Percentiles rank a stretch among this genome's conserved stretches.
phyloP scores from a whole-genome alignment of 2,888 invertebrate genomes.

The Meteorus colon region DNA sequence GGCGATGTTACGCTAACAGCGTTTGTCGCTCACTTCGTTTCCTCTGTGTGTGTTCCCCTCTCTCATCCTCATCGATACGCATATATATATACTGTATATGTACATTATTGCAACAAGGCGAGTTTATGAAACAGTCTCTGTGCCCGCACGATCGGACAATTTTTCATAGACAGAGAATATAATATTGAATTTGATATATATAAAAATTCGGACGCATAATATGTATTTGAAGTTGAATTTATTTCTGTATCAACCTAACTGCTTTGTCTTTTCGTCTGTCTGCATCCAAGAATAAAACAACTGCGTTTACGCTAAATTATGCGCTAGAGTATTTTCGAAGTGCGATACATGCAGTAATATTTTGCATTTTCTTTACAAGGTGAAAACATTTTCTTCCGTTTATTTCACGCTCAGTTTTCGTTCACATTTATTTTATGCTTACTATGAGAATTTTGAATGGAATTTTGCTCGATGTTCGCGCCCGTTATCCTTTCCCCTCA shows the following conservation, averaged over 20 bases:
- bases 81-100: constrained; percentile 29
- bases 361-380: no score
- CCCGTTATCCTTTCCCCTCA: background rate
- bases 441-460: background rate
- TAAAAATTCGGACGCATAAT: background rate
- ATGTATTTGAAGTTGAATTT: background rate
- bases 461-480: background rate
- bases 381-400: background rate
- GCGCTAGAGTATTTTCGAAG: background rate
- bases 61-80: constrained; percentile 14
- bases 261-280: background rate
- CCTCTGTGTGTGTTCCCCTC: constrained; percentile 38
- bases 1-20: constrained; percentile 40
- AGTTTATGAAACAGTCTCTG: background rate
- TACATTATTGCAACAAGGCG: background rate
- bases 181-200: background rate
- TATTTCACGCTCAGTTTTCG: background rate
- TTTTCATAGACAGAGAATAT: background rate
- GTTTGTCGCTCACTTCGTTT: constrained; percentile 45
- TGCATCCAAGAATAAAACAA: background rate
- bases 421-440: background rate
- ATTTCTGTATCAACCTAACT: background rate
- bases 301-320: background rate
- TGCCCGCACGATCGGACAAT: background rate
- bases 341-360: background rate